Base-by-base conservation (phyloP, 2,888 invertebrate genomes). In the Tetragnatha montana region DNA sequence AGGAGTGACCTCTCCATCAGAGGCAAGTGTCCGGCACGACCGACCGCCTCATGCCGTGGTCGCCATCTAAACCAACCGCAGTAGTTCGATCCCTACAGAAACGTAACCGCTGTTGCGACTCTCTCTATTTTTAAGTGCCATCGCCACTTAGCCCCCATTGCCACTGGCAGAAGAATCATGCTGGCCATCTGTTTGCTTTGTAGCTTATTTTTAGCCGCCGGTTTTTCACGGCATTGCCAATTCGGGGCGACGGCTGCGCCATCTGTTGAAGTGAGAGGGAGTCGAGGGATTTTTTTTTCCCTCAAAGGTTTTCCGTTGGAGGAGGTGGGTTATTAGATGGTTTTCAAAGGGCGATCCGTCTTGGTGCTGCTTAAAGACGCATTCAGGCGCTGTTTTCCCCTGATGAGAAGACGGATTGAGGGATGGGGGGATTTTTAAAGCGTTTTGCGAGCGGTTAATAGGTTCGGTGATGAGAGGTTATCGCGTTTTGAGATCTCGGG, bases 141-240 rank as follows among this genome's bases (percentile, higher is more conserved):
- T 50, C 69, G 0, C 81, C 81, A 81, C 87, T 81, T 82, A 19
- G 47, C 49, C 17, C 21, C 6, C 84, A 50, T 69, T 21, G 70
- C 86, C 86, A 80, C 80, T 86, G 80, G 21, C 68, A 76, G 21
- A 78, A 51, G 78, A 71, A 80, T 82, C 74, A 88, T 75, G 60
- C 71, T 69, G 71, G 89, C 89, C 84, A 89, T 89, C 89, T 89
- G 85, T 89, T 85, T 85, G 85, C 83, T 85, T 89, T 89, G 80
- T 85, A 51, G 81, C 79, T 60, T 89, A 89, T 89, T 89, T 89
- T 89, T 89, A 89, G 89, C 35, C 50, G 70, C 75, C 47, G 60
- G 81, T 74, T 89, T 89, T 89, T 89, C 85, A 85, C 89, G 85
- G 75, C 80, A 35, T 47, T 81, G 80, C 80, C 75, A 79, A 84